A percentile compares a stretch with the other conserved stretches of the same genome.
Conservation (phyloP, 2,888 invertebrate genomes). For the Drosophila phalerata region DNA sequence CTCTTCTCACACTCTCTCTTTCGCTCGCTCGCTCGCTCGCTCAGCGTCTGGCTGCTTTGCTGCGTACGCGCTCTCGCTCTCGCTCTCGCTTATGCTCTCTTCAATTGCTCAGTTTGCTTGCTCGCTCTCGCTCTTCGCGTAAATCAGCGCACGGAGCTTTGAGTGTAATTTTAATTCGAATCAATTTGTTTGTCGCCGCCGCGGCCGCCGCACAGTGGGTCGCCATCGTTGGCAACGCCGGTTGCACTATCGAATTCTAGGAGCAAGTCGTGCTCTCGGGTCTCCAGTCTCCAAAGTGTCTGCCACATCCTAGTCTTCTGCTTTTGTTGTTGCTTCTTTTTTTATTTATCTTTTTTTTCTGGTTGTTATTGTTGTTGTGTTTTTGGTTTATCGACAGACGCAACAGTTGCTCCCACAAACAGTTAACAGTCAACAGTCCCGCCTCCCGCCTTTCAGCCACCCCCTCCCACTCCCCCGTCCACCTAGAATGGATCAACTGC, state of each 20-base stretch:
- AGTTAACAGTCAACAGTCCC: neutral
- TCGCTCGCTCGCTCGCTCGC: neutral
- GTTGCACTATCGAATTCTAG: conserved; percentile 10
- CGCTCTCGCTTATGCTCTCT: neutral
- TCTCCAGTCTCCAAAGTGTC: conserved; percentile 5
- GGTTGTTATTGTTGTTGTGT: conserved; percentile 3
- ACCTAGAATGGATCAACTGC: conserved; percentile 82
- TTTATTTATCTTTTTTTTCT: conserved; percentile 5
- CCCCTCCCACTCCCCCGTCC: conserved; percentile 24
- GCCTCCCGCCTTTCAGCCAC: neutral
- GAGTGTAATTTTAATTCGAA: conserved; percentile 78
- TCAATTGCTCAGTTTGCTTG: neutral
- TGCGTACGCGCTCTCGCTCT: neutral
- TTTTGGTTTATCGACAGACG: conserved; percentile 25
- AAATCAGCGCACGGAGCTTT: conserved; percentile 60
- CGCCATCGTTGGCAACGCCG: conserved; percentile 29
- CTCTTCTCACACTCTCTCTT: conserved; percentile 14
- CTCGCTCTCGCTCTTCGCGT: conserved; percentile 46
- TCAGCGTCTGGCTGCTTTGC: neutral
- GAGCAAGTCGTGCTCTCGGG: neutral
- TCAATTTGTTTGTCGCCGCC: conserved; percentile 81
- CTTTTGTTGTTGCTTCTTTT: neutral
- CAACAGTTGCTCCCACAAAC: conserved; percentile 40
- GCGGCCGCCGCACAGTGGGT: conserved; percentile 71
- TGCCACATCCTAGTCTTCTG: conserved; percentile 2